phyloP scores from a whole-genome alignment of 2,888 invertebrate species.

The Cheilosia vernalis region DNA sequence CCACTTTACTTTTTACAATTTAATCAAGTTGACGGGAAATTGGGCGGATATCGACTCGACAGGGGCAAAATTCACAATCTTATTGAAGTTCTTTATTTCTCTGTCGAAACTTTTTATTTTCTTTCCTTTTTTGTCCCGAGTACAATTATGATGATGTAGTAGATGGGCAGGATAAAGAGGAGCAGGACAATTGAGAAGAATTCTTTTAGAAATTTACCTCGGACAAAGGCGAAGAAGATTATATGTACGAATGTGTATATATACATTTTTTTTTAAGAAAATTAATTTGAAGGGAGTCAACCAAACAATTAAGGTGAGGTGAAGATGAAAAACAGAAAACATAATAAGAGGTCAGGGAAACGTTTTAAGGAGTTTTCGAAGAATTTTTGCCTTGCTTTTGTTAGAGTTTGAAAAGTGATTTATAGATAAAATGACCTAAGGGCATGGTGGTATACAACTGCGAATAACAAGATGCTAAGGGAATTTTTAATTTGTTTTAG shows the following conservation, averaged over 20 bases:
- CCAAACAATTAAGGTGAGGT: conserved; percentile 61
- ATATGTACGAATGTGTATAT: conserved; percentile 1
- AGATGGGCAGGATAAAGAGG: conserved; percentile 29
- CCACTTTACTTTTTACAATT: conserved; percentile 25
- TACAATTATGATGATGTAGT: conserved; percentile 65
- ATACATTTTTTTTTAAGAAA: conserved; percentile 16
- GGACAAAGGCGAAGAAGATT: conserved; percentile 42
- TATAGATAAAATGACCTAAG: conserved; percentile 44
- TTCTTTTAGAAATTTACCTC: conserved; percentile 31
- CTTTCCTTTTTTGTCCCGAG: background rate
- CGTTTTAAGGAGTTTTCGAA: conserved; percentile 18
- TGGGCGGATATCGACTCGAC: conserved; percentile 71
- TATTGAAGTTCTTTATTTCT: conserved; percentile 34
- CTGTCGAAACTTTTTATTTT: conserved; percentile 1
- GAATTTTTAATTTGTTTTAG: conserved; percentile 51
- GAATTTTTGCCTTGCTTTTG: conserved; percentile 12
- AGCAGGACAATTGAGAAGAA: conserved; percentile 25
- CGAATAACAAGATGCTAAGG: conserved; percentile 36
- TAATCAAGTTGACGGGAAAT: conserved; percentile 67
- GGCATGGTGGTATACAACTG: background rate
- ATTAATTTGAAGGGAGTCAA: conserved; percentile 61
- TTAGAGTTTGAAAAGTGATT: conserved; percentile 41
- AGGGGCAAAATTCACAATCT: conserved; percentile 25
- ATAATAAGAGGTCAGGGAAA: background rate
- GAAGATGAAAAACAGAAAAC: conserved; percentile 10